Percentiles rank a stretch among this genome's conserved stretches.
Conservation (phyloP, 1,140 invertebrate species). For the Hylaeus volcanicus region DNA sequence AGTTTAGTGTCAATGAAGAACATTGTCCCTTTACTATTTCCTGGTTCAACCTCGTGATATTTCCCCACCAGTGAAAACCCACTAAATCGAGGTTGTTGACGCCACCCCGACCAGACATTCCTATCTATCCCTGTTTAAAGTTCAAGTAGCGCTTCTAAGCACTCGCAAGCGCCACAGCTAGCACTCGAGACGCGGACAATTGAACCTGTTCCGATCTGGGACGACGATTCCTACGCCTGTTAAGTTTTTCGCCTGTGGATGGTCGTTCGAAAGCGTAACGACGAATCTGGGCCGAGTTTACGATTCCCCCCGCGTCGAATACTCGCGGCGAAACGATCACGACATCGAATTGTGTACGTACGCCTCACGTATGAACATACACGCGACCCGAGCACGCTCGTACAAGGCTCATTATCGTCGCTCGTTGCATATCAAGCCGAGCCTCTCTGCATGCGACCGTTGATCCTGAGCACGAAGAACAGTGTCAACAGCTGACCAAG, state of each 20-base stretch:
- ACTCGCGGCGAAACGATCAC: neutral
- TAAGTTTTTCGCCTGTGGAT: neutral
- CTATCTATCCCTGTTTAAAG: neutral
- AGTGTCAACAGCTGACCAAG: constrained; percentile 39
- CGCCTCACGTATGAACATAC: neutral
- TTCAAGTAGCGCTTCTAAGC: neutral
- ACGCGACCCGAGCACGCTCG: neutral
- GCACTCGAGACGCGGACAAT: neutral
- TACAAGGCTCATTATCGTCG: constrained; percentile 35
- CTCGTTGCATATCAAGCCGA: constrained; percentile 34
- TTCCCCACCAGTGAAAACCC: too few species aligned
- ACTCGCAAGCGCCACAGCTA: neutral
- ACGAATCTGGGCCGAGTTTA: constrained; percentile 28
- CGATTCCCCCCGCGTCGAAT: constrained; percentile 6
- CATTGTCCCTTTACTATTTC: too few species aligned
- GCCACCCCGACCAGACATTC: neutral
- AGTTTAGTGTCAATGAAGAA: too few species aligned
- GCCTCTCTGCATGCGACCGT: neutral
- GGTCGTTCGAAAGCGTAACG: neutral
- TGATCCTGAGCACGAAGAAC: constrained; percentile 13
- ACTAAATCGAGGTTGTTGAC: too few species aligned
- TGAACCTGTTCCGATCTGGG: neutral
- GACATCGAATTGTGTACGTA: neutral
- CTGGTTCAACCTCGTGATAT: too few species aligned
- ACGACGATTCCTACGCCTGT: too few species aligned